Base-by-base conservation (phyloP, 2,797 vertebrate genomes). In the Typhlichthys eigenmanni region DNA sequence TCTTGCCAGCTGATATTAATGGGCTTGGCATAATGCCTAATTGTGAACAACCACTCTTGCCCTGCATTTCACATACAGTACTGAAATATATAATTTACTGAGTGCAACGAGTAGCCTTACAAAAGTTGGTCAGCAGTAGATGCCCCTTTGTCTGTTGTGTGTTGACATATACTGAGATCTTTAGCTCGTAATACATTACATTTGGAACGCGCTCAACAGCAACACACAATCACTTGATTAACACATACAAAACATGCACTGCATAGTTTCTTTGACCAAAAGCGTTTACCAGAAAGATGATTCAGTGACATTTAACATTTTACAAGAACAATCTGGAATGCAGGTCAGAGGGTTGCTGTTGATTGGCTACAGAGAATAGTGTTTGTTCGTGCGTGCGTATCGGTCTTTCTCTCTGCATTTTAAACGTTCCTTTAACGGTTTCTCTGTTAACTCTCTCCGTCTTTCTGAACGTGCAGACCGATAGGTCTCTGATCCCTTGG, bases 401-500 rank as follows among this genome's bases (percentile, higher is more conserved):
- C 48, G 1, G 6, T n/a, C 43, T 49, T 34, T 53, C 54, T 53
- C 5, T 53, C 14, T 32, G 10, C 47, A 11, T 61, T 34, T 56
- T 17, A 4, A 6, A 47, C 11, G 17, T 19, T 38, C 54, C 8
- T 50, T 6, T 13, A 50, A 51, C 13, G 9, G 13, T 43, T 4
- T 62, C 53, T 32, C 55, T 19, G 38, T 17, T 1, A 38, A 2
- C 16, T 52, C 38, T 13, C 57, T 65, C 57, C 61, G 51, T 77
- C 61, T 50, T 53, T 56, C 43, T 58, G 60, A 85, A 80, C 47
- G 34, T 79, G 75, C 71, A 51, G 64, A 34, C 76, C 76, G 75
- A 68, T 74, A 77, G 74, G 64, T 83, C 64, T 75, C 49, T 50
- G 53, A 32, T 81, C 86, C 74, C 85, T 49, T 0, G 76, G 82